Evolutionary conservation across 2,888 invertebrate genomes (phyloP).

Genomic region (Syrphus vitripennis): DNA sequence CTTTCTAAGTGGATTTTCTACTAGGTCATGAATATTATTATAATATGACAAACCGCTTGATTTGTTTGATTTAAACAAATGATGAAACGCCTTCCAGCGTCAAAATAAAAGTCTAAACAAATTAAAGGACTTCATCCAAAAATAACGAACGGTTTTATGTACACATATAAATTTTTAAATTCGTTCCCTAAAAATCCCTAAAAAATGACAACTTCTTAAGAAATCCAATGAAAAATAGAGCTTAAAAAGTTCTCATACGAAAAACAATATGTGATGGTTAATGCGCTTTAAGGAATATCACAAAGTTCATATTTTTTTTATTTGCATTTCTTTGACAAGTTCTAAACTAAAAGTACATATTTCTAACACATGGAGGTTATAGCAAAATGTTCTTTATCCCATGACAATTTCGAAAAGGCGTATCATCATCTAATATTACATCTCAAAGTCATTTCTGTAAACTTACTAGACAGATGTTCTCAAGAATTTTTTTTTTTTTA

Average conservation of each 20-base stretch:
- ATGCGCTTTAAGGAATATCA: not conserved
- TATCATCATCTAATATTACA: constrained; percentile 64
- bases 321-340: not conserved
- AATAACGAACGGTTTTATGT: too few relatives aligned
- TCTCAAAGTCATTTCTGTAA: constrained; percentile 33
- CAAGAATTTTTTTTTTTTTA: constrained; percentile 15
- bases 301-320: not conserved
- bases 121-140: too few relatives aligned
- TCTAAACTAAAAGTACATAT: not conserved
- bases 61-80: too few relatives aligned
- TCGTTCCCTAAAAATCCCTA: too few relatives aligned
- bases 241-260: not conserved
- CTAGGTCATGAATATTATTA: too few relatives aligned
- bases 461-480: constrained; percentile 38
- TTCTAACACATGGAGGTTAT: not conserved
- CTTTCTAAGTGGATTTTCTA: too few relatives aligned
- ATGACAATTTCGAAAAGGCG: not conserved
- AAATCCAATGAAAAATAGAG: not conserved
- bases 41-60: too few relatives aligned
- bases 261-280: too few relatives aligned
- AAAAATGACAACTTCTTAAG: not conserved
- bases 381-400: not conserved
- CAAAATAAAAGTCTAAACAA: too few relatives aligned
- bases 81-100: too few relatives aligned
- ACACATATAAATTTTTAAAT: too few relatives aligned